A percentile compares a stretch with the other conserved stretches of the same genome.
phyloP scores from a whole-genome alignment of 2,113 vertebrate species.

The Menura novaehollandiae region DNA sequence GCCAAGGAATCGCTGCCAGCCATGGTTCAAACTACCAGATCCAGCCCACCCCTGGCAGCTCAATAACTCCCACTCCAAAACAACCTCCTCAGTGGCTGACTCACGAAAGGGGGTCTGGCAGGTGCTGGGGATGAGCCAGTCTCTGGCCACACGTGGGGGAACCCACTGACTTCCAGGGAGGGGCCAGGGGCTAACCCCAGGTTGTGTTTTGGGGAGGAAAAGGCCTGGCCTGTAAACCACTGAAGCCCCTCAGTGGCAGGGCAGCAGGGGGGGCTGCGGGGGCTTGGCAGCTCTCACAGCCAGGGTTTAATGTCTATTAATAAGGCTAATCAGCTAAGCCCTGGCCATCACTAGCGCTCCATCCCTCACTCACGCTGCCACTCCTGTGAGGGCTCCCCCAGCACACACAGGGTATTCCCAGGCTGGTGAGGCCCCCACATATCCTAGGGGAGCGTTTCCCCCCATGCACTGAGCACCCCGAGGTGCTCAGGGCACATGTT shows the following conservation, averaged over 20 bases:
- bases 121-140: fast-evolving
- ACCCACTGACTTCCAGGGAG: neutral
- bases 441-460: fast-evolving
- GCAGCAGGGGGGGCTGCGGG: neutral
- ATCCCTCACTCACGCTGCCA: neutral
- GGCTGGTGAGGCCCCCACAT: neutral
- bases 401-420: neutral
- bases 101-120: neutral
- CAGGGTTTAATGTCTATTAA: conserved; percentile 59
- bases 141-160: fast-evolving
- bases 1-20: fast-evolving
- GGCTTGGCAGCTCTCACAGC: neutral
- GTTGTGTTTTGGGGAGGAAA: neutral
- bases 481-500: fast-evolving
- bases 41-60: neutral
- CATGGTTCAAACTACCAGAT: neutral
- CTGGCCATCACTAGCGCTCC: neutral
- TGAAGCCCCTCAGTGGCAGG: neutral
- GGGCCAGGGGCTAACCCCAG: neutral
- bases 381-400: neutral
- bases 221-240: neutral
- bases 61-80: neutral
- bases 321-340: conserved; percentile 58
- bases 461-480: fast-evolving
- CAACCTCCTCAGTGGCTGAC: neutral